phyloP scores from a whole-genome alignment of 2,113 vertebrate genomes.

The Catharus bicknelli region DNA sequence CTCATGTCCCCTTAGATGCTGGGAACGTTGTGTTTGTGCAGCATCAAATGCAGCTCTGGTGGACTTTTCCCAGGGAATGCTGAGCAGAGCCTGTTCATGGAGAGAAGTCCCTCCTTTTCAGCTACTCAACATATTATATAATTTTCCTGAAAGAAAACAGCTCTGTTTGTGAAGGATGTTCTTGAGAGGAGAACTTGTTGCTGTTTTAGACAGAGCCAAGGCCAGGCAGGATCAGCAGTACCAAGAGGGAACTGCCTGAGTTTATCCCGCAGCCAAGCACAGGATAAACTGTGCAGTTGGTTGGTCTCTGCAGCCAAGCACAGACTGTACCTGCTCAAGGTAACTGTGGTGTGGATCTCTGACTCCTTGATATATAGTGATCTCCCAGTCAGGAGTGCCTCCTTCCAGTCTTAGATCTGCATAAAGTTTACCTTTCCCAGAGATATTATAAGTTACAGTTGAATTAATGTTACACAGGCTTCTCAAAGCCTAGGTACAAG shows the following conservation, averaged over 20 bases:
- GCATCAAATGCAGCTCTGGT: neutral
- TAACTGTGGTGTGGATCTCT: neutral
- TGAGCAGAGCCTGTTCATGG: neutral
- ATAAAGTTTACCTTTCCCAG: neutral
- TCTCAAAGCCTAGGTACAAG: neutral
- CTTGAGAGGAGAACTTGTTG: neutral
- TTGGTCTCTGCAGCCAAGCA: neutral
- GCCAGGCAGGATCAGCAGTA: neutral
- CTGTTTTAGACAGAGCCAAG: neutral
- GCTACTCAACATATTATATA: neutral
- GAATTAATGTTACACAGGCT: neutral
- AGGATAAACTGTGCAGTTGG: neutral
- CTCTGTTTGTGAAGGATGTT: rapidly evolving
- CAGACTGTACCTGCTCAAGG: neutral
- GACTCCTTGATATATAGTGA: neutral
- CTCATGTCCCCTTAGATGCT: neutral
- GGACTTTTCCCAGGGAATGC: neutral
- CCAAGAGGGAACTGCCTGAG: neutral
- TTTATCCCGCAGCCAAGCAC: neutral
- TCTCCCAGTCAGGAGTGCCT: neutral
- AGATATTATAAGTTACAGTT: neutral
- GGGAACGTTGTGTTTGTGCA: neutral
- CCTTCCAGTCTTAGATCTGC: too few species aligned
- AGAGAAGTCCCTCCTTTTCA: neutral
- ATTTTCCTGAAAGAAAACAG: neutral